Base-by-base conservation (phyloP, 2,888 invertebrate species). In the Epinotia nisella region DNA sequence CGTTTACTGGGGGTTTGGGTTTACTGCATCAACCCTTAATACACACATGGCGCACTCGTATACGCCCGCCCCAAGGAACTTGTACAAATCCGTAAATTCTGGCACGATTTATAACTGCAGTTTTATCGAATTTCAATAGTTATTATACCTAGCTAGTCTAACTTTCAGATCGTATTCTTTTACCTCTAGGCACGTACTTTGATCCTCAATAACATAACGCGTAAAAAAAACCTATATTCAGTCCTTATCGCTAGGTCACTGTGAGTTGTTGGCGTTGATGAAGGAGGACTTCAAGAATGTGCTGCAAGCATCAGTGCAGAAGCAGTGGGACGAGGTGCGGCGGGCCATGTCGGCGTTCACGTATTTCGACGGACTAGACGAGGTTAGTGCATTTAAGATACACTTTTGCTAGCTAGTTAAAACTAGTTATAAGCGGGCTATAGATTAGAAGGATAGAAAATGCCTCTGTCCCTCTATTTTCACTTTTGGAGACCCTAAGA, bases 241-340 rank as follows among this genome's bases (percentile, higher is more conserved):
- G 41, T n/a, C n/a, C n/a, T 13, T 24, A 21, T 24, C 9, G 35
- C 29, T 76, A 93, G 93, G 87, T 78, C 92, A 93, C 65, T 95
- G 95, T 77, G 96, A 97, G 85, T 86, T 96, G 59, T 84, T 97
- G 73, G 94, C 92, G 53, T 83, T 97, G 69, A 94, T 94, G 85
- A 94, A 94, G 76, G 93, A 95, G 74, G 95, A 96, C 79, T 96
- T 96, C 80, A 94, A 96, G 76, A 89, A 90, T 85, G 92, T 95
- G 2, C 89, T 96, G 53, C 95, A 94, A 82, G 90, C 89, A 0
- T 92, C 94, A 0, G 92, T 96, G 5, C 90, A 94, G 80, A 91
- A 94, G 70, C 94, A 95, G 79, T 96, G 96, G 96, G 94, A 95
- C 71, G 91, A 94, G 79, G 94, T 96, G 17, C 91, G 91, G 60